Evolutionary conservation across 2,888 invertebrate genomes (phyloP).

Genomic region (Phengaris alcon): DNA sequence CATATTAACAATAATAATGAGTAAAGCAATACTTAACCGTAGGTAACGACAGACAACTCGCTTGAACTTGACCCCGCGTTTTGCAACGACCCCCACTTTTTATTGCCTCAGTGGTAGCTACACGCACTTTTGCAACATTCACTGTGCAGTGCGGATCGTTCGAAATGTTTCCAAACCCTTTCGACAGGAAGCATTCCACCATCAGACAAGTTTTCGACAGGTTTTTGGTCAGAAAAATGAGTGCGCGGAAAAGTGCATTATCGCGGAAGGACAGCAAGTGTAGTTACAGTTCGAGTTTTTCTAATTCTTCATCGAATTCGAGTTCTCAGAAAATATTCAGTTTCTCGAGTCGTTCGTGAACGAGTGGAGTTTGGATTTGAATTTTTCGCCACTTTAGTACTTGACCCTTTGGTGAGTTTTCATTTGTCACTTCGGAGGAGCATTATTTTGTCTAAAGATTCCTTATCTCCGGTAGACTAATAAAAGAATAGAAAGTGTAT

Average conservation of each 20-base stretch:
- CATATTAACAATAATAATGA: neutral
- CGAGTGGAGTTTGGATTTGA: slow-evolving; percentile 26
- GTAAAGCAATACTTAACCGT: slow-evolving; percentile 15
- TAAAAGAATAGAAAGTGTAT: neutral
- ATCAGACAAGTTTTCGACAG: slow-evolving; percentile 83
- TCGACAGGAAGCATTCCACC: slow-evolving; percentile 84
- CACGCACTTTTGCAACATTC: slow-evolving; percentile 34
- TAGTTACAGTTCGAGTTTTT: slow-evolving; percentile 52
- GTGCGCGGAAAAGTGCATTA: slow-evolving; percentile 49
- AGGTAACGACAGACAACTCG: slow-evolving; percentile 21
- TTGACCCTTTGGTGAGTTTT: slow-evolving; percentile 28
- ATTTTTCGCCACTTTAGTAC: slow-evolving; percentile 27
- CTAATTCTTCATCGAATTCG: slow-evolving; percentile 41
- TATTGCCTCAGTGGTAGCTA: slow-evolving; percentile 28
- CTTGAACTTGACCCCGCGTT: slow-evolving; percentile 41
- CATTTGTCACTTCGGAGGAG: neutral
- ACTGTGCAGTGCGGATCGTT: slow-evolving; percentile 24
- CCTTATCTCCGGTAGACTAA: neutral
- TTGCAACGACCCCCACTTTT: slow-evolving; percentile 35
- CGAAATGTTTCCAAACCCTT: slow-evolving; percentile 83
- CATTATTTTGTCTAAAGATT: neutral
- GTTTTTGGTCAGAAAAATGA: slow-evolving; percentile 68
- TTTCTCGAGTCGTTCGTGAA: slow-evolving; percentile 42
- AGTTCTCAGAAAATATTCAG: slow-evolving; percentile 39
- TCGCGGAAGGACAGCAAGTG: slow-evolving; percentile 54